Percentiles rank a stretch among this genome's conserved stretches.
phyloP scores from a whole-genome alignment of 2,113 vertebrate species.

The Cynopterus brachyotis region DNA sequence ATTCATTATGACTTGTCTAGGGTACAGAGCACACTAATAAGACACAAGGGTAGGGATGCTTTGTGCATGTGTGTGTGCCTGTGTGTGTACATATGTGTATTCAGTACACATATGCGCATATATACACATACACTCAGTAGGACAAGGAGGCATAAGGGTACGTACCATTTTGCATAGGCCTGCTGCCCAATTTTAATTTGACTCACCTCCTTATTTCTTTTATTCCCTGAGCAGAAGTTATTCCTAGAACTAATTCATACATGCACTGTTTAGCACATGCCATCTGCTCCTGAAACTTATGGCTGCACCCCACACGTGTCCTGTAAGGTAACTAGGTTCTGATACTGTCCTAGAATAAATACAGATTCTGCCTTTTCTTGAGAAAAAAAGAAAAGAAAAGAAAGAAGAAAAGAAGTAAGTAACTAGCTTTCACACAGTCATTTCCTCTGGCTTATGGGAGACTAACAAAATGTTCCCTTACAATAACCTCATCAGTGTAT shows the following conservation, averaged over 20 bases:
- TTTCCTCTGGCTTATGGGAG: neutral
- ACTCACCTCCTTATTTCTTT: constrained; percentile 37
- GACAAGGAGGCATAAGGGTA: neutral
- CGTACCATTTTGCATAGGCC: neutral
- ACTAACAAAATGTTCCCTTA: accelerated
- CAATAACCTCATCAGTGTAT: neutral
- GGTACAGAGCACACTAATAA: neutral
- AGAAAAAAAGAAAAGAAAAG: neutral
- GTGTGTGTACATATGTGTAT: neutral
- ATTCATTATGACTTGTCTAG: neutral
- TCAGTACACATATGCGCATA: neutral
- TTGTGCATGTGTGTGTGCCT: neutral
- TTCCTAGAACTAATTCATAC: constrained; percentile 46
- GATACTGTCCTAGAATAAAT: neutral
- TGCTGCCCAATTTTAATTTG: constrained; percentile 43
- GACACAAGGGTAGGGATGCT: neutral
- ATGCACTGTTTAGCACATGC: constrained; percentile 13
- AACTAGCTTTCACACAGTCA: neutral
- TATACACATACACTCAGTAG: neutral
- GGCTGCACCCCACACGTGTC: neutral
- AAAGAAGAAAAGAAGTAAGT: neutral
- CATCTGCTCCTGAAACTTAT: constrained; percentile 56
- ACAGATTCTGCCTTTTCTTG: neutral
- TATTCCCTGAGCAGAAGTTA: constrained; percentile 31
- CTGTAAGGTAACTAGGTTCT: constrained; percentile 38